These are phyloP conservation scores for Pachyrhynchus sulphureomaculatus DNA, from an alignment of 1,140 invertebrate genomes.

Conservation along the genomic window DNA sequence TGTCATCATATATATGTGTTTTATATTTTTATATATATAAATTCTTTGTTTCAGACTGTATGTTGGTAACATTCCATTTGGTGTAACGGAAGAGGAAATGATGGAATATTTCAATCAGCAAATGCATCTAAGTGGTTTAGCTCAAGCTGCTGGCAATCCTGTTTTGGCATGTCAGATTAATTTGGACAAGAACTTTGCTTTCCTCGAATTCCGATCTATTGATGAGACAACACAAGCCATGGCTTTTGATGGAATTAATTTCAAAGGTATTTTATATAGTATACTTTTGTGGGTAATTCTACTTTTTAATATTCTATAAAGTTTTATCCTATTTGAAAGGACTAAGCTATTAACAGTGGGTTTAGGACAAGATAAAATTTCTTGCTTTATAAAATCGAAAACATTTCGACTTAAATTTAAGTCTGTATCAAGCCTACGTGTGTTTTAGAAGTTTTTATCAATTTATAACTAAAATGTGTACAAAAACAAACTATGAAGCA, in stretches of 20 bases:
- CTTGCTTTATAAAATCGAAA: too few relatives aligned
- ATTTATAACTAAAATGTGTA: too few relatives aligned
- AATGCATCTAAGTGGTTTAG: slow-evolving; percentile 97
- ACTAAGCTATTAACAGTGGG: too few relatives aligned
- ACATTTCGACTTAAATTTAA: too few relatives aligned
- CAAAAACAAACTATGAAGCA: too few relatives aligned
- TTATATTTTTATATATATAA: too few relatives aligned
- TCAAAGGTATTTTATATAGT: slow-evolving; percentile 68
- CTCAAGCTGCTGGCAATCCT: slow-evolving; percentile 98
- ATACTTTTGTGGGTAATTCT: background rate
- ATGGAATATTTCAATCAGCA: slow-evolving; percentile 99
- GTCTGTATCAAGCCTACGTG: too few relatives aligned
- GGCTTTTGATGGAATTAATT: slow-evolving; percentile 99
- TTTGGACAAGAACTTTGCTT: slow-evolving; percentile 99
- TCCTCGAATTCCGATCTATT: slow-evolving; percentile 97
- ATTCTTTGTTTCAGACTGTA: slow-evolving; percentile 68
- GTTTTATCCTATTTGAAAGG: too few relatives aligned
- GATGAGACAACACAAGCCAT: slow-evolving; percentile 99
- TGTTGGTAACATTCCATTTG: slow-evolving; percentile 99
- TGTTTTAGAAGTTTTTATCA: too few relatives aligned
- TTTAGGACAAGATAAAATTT: too few relatives aligned
- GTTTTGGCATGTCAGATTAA: slow-evolving; percentile 99
- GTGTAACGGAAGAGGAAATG: slow-evolving; percentile 99
- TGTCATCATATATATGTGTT: too few relatives aligned
- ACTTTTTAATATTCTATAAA: too few relatives aligned